Evolutionary conservation across 2,797 vertebrate genomes (phyloP).

Genomic region (Hyperoplus lanceolatus): DNA sequence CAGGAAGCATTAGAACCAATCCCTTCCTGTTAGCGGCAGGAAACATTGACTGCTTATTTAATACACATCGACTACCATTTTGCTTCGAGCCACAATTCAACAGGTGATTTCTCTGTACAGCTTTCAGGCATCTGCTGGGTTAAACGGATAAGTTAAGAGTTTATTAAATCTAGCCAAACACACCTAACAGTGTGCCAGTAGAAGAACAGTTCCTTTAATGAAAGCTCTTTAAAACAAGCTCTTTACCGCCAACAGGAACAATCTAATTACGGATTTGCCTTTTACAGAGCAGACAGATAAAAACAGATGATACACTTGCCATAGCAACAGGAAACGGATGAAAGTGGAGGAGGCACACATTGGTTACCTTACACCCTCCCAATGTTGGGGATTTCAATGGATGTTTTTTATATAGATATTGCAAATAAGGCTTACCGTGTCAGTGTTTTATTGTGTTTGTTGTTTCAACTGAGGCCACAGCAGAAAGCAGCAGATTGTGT

Average conservation of each 20-base stretch:
- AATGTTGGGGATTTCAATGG: not conserved
- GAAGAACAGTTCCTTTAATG: slow-evolving; percentile 59
- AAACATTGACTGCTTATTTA: slow-evolving; percentile 76
- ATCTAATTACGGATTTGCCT: slow-evolving; percentile 50
- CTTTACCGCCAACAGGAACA: slow-evolving; percentile 41
- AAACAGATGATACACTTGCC: not conserved
- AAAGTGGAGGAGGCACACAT: not conserved
- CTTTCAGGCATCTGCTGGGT: slow-evolving; percentile 58
- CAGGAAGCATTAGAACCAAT: slow-evolving; percentile 55
- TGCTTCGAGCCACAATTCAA: slow-evolving; percentile 66
- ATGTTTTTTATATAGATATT: not conserved
- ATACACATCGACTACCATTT: slow-evolving; percentile 79
- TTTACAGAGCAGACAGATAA: slow-evolving; percentile 8
- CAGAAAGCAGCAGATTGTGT: not conserved
- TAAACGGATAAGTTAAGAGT: slow-evolving; percentile 74
- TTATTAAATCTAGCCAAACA: slow-evolving; percentile 79
- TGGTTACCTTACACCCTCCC: not conserved
- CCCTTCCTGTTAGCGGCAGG: slow-evolving; percentile 70
- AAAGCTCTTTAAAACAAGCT: slow-evolving; percentile 60
- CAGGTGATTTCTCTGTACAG: slow-evolving; percentile 57
- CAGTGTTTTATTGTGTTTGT: not conserved
- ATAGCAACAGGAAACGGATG: slow-evolving; percentile 4
- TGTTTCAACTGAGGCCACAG: not conserved
- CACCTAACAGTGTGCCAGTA: slow-evolving; percentile 52
- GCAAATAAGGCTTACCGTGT: not conserved